A percentile compares a stretch with the other conserved stretches of the same genome.
Evolutionary conservation across 2,888 invertebrate genomes (phyloP).

Genomic region (Polyommatus iphigenia): DNA sequence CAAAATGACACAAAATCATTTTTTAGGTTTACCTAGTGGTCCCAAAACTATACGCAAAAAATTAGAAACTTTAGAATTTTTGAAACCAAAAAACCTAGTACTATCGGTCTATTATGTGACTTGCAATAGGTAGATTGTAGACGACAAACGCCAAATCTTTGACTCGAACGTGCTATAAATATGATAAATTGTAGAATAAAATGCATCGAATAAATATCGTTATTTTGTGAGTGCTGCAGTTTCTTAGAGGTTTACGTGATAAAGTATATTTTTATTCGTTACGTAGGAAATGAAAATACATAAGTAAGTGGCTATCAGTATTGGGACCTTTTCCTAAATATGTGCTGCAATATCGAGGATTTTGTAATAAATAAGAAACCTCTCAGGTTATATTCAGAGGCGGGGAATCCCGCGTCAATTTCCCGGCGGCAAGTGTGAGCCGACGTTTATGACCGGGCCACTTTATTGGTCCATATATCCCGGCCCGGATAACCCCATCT

Average conservation of each 20-base stretch:
- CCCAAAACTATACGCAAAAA: too few relatives aligned
- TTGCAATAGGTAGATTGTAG: not conserved
- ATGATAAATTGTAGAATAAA: not conserved
- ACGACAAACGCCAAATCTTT: not conserved
- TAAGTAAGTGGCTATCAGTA: not conserved
- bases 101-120: too few relatives aligned
- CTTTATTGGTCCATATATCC: slow-evolving; percentile 75
- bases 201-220: not conserved
- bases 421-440: slow-evolving; percentile 55
- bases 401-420: slow-evolving; percentile 53
- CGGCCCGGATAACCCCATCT: slow-evolving; percentile 57
- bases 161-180: not conserved
- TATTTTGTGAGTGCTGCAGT: not conserved
- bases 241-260: not conserved
- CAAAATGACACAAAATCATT: too few relatives aligned
- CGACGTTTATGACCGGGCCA: slow-evolving; percentile 62
- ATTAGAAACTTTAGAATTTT: too few relatives aligned
- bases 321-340: not conserved
- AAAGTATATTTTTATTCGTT: not conserved
- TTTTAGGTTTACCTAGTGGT: too few relatives aligned
- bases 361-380: slow-evolving; percentile 19
- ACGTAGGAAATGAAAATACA: not conserved
- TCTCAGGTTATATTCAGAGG: slow-evolving; percentile 5
- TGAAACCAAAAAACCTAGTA: too few relatives aligned
- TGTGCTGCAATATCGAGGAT: not conserved